Conservation (phyloP, 2,888 invertebrate genomes). For the Liposcelis brunnea region DNA sequence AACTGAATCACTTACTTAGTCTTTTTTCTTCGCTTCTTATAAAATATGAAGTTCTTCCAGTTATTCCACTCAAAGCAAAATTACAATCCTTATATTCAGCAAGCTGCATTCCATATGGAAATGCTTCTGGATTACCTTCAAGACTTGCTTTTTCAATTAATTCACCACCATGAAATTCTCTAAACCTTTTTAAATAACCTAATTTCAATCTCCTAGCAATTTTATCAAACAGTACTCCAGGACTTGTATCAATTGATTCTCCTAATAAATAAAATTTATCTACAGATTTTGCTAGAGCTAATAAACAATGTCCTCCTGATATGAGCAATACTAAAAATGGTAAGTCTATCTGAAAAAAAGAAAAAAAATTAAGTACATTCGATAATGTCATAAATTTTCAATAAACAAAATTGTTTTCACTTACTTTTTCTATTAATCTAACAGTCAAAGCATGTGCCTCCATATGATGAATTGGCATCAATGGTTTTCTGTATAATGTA, state of each 20-base stretch:
- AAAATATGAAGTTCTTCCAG: slow-evolving; percentile 38
- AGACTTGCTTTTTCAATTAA: slow-evolving; percentile 70
- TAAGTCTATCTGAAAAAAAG: slow-evolving; percentile 42
- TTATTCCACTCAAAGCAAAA: slow-evolving; percentile 79
- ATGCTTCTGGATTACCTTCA: slow-evolving; percentile 41
- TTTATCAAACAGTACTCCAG: slow-evolving; percentile 91
- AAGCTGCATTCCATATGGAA: slow-evolving; percentile 53
- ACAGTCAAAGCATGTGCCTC: slow-evolving; percentile 90
- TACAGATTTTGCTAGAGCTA: slow-evolving; percentile 54
- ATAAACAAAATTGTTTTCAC: not conserved
- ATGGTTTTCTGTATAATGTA: slow-evolving; percentile 46
- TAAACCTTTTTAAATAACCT: slow-evolving; percentile 53
- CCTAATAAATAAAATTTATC: slow-evolving; percentile 68
- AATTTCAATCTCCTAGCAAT: slow-evolving; percentile 68
- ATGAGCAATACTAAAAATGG: slow-evolving; percentile 80
- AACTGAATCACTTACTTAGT: slow-evolving; percentile 29
- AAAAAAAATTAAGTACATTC: not conserved
- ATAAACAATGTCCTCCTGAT: slow-evolving; percentile 84
- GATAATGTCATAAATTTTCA: not conserved
- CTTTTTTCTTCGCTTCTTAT: slow-evolving; percentile 40
- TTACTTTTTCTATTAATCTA: slow-evolving; percentile 48
- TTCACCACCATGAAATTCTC: slow-evolving; percentile 60
- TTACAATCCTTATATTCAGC: slow-evolving; percentile 55
- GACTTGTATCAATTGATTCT: slow-evolving; percentile 63
- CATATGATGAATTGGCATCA: slow-evolving; percentile 98